Evolutionary conservation across 1,140 invertebrate genomes (phyloP).

Genomic region (Yoshiicerus persimilis): DNA sequence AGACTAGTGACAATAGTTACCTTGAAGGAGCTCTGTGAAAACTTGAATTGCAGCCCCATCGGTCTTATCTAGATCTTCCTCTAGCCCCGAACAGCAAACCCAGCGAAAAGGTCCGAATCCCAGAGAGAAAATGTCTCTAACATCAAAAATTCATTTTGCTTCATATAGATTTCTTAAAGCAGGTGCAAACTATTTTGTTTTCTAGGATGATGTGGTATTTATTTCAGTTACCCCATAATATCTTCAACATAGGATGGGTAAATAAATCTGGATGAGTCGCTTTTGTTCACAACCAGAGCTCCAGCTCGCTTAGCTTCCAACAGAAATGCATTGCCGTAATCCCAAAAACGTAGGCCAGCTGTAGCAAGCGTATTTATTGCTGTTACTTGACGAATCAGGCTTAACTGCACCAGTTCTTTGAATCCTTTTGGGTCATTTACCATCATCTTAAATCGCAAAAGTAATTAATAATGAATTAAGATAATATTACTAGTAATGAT

Average conservation of each 20-base stretch:
- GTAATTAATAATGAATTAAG: neutral
- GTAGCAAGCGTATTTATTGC: slow-evolving; percentile 64
- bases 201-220: neutral
- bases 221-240: slow-evolving; percentile 63
- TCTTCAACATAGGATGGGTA: slow-evolving; percentile 73
- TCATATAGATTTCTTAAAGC: too few species aligned
- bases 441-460: neutral
- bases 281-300: slow-evolving; percentile 55
- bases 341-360: slow-evolving; percentile 67
- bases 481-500: too few species aligned
- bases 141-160: slow-evolving; percentile 42
- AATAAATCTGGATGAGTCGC: slow-evolving; percentile 58
- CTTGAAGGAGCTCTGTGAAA: slow-evolving; percentile 57
- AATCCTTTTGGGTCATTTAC: slow-evolving; percentile 57
- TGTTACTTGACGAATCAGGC: slow-evolving; percentile 62
- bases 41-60: slow-evolving; percentile 63
- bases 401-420: slow-evolving; percentile 62
- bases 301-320: slow-evolving; percentile 67
- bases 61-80: slow-evolving; percentile 61
- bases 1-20: slow-evolving; percentile 23
- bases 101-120: slow-evolving; percentile 75
- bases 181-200: neutral
- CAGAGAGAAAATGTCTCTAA: slow-evolving; percentile 68
- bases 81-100: slow-evolving; percentile 65
- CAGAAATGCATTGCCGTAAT: slow-evolving; percentile 72